Evolutionary conservation across 2,888 invertebrate species (phyloP).

Genomic region (Cantharis rufa): DNA sequence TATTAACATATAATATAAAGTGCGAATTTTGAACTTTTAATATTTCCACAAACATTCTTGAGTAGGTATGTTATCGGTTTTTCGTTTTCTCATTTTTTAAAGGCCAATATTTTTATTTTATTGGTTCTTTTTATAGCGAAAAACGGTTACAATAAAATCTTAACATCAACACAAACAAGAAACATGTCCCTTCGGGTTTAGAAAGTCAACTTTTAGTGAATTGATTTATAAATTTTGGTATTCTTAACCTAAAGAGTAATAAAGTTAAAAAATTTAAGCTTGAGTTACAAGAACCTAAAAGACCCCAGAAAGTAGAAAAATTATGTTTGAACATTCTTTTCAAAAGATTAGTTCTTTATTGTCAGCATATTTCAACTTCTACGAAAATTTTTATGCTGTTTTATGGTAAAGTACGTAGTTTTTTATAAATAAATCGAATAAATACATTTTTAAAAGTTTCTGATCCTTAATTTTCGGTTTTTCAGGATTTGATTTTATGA

Average conservation of each 20-base stretch:
- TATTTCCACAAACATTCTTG: background rate
- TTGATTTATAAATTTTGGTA: background rate
- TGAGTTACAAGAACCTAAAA: background rate
- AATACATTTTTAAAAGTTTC: background rate
- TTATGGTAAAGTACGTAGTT: background rate
- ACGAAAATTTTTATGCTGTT: background rate
- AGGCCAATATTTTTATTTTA: background rate
- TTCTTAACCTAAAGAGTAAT: background rate
- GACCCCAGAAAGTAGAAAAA: background rate
- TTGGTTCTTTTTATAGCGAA: background rate
- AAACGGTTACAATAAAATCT: background rate
- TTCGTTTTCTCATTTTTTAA: background rate
- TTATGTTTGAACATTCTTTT: background rate
- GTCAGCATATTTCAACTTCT: background rate
- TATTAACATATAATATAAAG: background rate
- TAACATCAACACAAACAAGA: background rate
- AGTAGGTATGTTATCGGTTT: background rate
- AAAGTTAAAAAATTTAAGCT: background rate
- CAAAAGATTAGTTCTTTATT: background rate
- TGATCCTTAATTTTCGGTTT: background rate
- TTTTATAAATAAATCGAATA: background rate
- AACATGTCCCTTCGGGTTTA: background rate
- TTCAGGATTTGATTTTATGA: background rate
- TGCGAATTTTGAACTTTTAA: background rate
- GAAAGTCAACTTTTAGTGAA: background rate